Conservation (phyloP, 2,797 vertebrate genomes). For the Leptatherina wallacei region DNA sequence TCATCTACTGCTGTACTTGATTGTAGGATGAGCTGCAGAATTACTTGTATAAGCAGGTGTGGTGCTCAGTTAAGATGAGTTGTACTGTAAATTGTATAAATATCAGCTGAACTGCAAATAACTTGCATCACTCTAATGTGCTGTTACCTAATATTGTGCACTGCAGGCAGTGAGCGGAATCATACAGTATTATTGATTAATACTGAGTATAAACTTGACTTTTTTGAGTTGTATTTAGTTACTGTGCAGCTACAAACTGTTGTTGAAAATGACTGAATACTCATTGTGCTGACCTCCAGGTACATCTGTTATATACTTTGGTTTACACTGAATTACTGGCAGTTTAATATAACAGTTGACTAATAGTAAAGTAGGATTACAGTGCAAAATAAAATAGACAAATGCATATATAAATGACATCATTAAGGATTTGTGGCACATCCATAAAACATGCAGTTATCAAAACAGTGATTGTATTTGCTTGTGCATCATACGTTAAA, state of each 20-base stretch:
- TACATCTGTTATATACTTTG: conserved; percentile 57
- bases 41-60: conserved; percentile 32
- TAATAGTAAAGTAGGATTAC: conserved; percentile 50
- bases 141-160: conserved; percentile 68
- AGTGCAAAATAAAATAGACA: conserved; percentile 54
- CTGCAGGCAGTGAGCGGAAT: conserved; percentile 76
- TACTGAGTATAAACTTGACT: conserved; percentile 63
- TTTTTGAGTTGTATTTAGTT: conserved; percentile 63
- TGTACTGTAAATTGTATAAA: conserved; percentile 69
- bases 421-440: conserved; percentile 34
- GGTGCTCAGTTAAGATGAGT: conserved; percentile 53
- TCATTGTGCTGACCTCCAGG: conserved; percentile 62
- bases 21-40: conserved; percentile 47
- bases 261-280: conserved; percentile 56
- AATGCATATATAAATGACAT: conserved; percentile 37
- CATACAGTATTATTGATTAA: conserved; percentile 67
- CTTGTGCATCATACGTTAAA: conserved; percentile 43
- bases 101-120: conserved; percentile 57
- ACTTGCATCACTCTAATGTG: conserved; percentile 56
- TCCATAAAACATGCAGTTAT: conserved; percentile 42
- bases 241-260: conserved; percentile 69
- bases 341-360: conserved; percentile 39
- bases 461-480: conserved; percentile 34
- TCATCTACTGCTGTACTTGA: conserved; percentile 55
- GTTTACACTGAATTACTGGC: conserved; percentile 56